Evolutionary conservation across 2,113 vertebrate genomes (phyloP).

Genomic region (Anhinga rufa): DNA sequence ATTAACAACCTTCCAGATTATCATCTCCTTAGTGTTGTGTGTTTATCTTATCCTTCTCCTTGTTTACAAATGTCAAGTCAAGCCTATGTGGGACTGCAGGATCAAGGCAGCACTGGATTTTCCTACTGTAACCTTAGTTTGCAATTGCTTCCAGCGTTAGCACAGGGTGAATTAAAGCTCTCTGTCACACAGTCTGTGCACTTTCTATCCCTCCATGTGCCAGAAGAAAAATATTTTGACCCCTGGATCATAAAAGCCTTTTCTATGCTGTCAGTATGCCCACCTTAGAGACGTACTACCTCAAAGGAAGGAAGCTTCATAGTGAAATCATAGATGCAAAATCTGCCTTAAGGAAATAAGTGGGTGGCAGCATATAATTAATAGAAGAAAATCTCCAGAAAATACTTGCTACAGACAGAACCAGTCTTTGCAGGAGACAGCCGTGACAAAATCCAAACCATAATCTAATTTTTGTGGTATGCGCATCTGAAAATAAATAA

Average conservation of each 20-base stretch:
- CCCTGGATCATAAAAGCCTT: neutral
- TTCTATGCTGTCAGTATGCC: neutral
- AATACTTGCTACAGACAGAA: conserved; percentile 47
- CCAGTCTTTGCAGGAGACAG: conserved; percentile 44
- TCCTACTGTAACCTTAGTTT: neutral
- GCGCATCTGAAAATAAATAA: conserved; percentile 50
- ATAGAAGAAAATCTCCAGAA: conserved; percentile 55
- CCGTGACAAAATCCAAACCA: conserved; percentile 34
- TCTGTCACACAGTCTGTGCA: neutral
- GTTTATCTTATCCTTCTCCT: neutral
- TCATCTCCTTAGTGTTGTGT: neutral
- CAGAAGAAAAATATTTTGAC: neutral
- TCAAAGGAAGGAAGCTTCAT: conserved; percentile 49
- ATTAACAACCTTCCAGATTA: neutral
- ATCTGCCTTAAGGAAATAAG: conserved; percentile 51
- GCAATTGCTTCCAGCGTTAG: neutral
- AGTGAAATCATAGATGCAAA: conserved; percentile 40
- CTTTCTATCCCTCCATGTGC: neutral
- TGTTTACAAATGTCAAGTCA: neutral
- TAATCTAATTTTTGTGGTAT: conserved; percentile 64
- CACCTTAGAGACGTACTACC: neutral
- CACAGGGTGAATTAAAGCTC: neutral
- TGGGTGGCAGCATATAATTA: conserved; percentile 57
- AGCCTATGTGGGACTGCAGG: neutral
- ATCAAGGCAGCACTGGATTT: neutral